Base-by-base conservation (phyloP, 1,140 invertebrate genomes). In the Holotrichia oblita region DNA sequence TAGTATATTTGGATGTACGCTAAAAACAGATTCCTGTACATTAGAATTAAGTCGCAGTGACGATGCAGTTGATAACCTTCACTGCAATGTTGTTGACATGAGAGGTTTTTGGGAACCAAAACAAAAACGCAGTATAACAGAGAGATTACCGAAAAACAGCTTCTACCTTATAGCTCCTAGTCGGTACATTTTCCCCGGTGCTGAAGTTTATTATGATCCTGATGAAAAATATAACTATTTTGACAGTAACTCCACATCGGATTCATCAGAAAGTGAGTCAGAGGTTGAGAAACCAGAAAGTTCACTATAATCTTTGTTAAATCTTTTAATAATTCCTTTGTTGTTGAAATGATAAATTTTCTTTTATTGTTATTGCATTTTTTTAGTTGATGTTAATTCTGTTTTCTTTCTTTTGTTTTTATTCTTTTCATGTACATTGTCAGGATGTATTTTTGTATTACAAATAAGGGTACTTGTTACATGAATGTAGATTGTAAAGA, bases 101-200 rank as follows among this genome's bases (percentile, higher is more conserved):
- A 87, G 83, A 48, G 88, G 87, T 34, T 90, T 88, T 83, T 92
- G 91, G 91, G 88, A 90, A 78, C 87, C 89, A 1, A 90, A 90
- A 83, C 82, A 88, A 12, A 89, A 89, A 83, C 88, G 90, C 77
- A 92, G 90, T 83, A 85, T 93, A 42, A 89, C 91, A 6, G 87
- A 89, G 12, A 86, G 90, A 81, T 83, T 94, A 80, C 91, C 87
- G 89, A 90, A 90, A 77, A 90, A 93, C 80, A 89, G 90, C 6
- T 95, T 91, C 83, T 90, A 93, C 78, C 90, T 91, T 81, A 85
- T 92, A 22, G 88, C 90, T 20, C 90, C 92, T 10, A 91, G 90
- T 81, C 90, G 91, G 48, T 96, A 95, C 81, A 90, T 95, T 59
- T 96, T 95, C 84, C 91, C 91, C 44, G 94, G 94, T 20, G 94